Percentiles rank a stretch among this genome's conserved stretches.
Evolutionary conservation across 2,888 invertebrate species (phyloP).

Genomic region (Neelides folsomi): DNA sequence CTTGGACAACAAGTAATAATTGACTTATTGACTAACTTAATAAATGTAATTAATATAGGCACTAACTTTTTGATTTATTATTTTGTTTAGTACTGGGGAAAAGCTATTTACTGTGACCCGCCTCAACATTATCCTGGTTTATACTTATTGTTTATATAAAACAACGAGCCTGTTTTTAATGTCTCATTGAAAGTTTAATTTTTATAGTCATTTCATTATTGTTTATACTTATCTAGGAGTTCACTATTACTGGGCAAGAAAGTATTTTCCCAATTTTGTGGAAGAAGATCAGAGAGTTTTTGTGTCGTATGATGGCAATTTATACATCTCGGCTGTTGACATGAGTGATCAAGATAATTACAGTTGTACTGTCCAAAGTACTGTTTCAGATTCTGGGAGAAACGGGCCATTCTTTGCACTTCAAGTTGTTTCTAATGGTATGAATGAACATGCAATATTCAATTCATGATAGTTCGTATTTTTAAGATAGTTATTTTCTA

Average conservation of each 20-base stretch:
- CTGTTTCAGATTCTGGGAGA: slow-evolving; percentile 70
- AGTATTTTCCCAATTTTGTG: slow-evolving; percentile 79
- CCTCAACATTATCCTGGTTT: slow-evolving; percentile 73
- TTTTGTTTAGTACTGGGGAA: slow-evolving; percentile 74
- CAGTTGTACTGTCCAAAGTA: slow-evolving; percentile 79
- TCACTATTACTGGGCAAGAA: slow-evolving; percentile 81
- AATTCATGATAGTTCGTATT: no score
- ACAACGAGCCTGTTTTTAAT: no score
- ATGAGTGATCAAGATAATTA: slow-evolving; percentile 78
- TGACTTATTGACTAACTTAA: no score
- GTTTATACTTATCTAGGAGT: slow-evolving; percentile 44
- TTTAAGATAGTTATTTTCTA: background rate
- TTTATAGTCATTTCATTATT: no score
- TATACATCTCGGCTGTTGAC: slow-evolving; percentile 88
- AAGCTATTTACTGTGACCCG: slow-evolving; percentile 80
- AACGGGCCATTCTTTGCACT: slow-evolving; percentile 80
- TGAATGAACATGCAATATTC: slow-evolving; percentile 34
- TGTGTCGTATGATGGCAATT: slow-evolving; percentile 82
- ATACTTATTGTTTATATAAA: no score
- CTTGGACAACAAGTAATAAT: slow-evolving; percentile 52
- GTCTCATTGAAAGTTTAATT: no score
- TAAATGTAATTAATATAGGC: no score
- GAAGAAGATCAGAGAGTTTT: slow-evolving; percentile 85
- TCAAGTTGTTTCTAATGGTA: slow-evolving; percentile 65
- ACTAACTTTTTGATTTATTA: no score